Conservation (phyloP, 2,113 vertebrate genomes). For the Prunella fulvescens region DNA sequence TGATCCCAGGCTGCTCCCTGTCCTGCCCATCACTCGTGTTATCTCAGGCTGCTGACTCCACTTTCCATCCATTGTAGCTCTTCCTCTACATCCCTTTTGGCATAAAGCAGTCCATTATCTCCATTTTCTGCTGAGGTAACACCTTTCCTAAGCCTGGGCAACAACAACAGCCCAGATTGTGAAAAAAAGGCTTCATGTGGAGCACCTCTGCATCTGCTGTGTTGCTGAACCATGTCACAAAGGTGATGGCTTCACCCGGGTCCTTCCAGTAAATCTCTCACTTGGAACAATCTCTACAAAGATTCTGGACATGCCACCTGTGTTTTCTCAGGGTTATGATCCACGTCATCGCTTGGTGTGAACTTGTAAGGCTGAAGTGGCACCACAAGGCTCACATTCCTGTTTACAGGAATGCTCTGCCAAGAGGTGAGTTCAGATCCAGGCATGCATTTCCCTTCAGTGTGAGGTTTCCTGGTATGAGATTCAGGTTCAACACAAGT, state of each 20-base stretch:
- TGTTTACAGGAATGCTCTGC: not conserved
- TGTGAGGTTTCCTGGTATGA: not conserved
- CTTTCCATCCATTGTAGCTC: not conserved
- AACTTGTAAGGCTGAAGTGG: not conserved
- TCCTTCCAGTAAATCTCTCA: not conserved
- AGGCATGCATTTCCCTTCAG: not conserved
- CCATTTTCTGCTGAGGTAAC: not conserved
- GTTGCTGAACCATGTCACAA: not conserved
- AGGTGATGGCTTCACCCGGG: not conserved
- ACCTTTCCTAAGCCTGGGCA: not conserved
- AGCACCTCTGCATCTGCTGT: not conserved
- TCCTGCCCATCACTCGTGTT: not conserved
- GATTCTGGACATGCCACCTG: not conserved
- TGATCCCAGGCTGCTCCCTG: not conserved
- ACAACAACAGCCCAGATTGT: not conserved
- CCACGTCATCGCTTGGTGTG: not conserved
- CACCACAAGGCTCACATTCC: not conserved
- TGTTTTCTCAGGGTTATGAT: not conserved
- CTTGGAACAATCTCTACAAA: not conserved
- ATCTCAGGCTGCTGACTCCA: not conserved
- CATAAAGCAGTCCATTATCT: slow-evolving; percentile 8
- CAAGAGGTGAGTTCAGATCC: not conserved
- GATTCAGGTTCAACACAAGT: not conserved
- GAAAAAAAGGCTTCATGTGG: not conserved
- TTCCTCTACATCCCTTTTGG: not conserved